These are phyloP conservation scores for Chamaetylas fuelleborni DNA, from an alignment of 2,113 vertebrate genomes.

Conservation along the genomic window DNA sequence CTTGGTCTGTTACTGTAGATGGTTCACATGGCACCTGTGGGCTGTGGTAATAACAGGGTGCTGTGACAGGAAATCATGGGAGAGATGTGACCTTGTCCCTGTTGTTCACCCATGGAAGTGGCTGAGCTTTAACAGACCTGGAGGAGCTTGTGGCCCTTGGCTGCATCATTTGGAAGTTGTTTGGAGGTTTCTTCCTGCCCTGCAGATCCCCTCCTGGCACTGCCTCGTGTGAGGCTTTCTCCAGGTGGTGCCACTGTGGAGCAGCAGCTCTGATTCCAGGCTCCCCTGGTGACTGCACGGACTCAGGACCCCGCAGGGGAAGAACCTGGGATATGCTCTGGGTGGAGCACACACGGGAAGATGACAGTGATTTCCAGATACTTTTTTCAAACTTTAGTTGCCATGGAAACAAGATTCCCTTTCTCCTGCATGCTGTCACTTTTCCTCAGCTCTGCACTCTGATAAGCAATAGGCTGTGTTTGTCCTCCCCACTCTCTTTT, in stretches of 20 bases:
- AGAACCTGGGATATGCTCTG: background rate
- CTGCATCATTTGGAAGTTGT: background rate
- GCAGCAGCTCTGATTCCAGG: rapidly evolving
- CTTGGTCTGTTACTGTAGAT: background rate
- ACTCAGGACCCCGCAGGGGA: background rate
- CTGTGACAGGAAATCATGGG: background rate
- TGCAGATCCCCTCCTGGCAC: background rate
- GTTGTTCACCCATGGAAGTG: background rate
- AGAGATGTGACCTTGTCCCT: background rate
- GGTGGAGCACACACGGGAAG: background rate
- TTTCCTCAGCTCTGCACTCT: background rate
- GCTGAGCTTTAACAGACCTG: rapidly evolving
- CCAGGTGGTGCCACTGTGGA: constrained; percentile 30
- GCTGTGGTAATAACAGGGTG: background rate
- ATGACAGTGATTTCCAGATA: background rate
- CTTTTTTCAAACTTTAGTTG: constrained; percentile 49
- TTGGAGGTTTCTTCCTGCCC: background rate
- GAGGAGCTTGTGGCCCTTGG: background rate
- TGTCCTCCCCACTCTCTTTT: background rate
- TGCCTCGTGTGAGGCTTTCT: background rate
- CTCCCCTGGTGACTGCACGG: rapidly evolving
- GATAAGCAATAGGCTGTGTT: background rate
- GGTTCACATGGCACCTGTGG: background rate
- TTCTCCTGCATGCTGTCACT: background rate
- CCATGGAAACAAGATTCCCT: constrained; percentile 41